phyloP scores from a whole-genome alignment of 2,113 vertebrate species.

The Zapus hudsonius region DNA sequence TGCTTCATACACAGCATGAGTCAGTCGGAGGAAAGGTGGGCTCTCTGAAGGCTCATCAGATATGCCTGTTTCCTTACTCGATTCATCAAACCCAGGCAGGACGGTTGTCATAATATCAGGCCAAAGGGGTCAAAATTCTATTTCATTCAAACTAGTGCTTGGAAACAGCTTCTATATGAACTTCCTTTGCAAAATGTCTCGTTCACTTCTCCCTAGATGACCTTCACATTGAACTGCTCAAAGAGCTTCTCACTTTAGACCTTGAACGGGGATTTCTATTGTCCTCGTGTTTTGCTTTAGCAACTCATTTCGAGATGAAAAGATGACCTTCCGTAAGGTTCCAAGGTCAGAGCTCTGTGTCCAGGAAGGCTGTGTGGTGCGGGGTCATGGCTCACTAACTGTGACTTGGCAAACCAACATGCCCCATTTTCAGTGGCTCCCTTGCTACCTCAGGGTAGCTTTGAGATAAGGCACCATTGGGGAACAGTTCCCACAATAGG shows the following conservation, averaged over 20 bases:
- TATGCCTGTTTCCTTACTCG: background rate
- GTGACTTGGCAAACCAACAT: background rate
- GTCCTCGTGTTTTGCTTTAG: background rate
- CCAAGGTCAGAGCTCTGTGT: background rate
- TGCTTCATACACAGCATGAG: background rate
- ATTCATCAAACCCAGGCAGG: background rate
- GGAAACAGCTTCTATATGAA: background rate
- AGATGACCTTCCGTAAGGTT: background rate
- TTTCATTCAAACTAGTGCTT: background rate
- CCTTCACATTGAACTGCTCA: background rate
- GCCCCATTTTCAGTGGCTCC: background rate
- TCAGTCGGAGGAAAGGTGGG: background rate
- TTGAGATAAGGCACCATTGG: background rate
- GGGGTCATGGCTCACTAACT: background rate
- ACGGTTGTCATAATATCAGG: background rate
- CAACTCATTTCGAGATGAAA: background rate
- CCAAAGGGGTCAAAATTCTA: background rate
- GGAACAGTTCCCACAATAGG: fast-evolving
- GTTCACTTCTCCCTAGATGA: background rate
- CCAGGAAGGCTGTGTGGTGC: background rate
- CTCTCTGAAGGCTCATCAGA: background rate
- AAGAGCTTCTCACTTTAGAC: background rate
- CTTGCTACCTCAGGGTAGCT: background rate
- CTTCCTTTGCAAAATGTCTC: background rate
- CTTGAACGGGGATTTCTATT: background rate